Base-by-base conservation (phyloP, 2,888 invertebrate species). In the Callyntrura sp. region DNA sequence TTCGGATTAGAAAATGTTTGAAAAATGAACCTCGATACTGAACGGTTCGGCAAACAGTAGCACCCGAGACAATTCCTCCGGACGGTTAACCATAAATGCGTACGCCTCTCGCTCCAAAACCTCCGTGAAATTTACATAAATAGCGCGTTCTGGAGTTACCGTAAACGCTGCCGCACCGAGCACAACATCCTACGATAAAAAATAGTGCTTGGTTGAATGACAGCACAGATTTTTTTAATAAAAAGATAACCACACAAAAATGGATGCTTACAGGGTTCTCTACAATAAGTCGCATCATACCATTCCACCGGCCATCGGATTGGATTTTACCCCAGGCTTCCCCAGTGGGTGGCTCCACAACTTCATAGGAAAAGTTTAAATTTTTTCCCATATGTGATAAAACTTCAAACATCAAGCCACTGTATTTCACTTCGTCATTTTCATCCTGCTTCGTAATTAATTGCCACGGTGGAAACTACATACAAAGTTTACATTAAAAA, bases 21-120 rank as follows among this genome's bases (percentile, higher is more conserved):
- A 28, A 14, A 12, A 65, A 28, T 28, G 28, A 93, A 96, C 96
- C 94, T 95, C 95, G 57, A 94, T 93, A 0, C 95, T 95, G 93
- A 98, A 98, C 0, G 98, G 98, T 6, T 97, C 96, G 76, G 97
- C 96, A 94, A 98, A 98, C 11, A 98, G 95, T 91, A 98, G 95
- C 0, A 97, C 97, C 92, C 98, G 95, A 92, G 98, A 97, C 17
- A 98, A 95, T 94, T 97, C 97, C 91, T 96, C 95, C 0, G 98
- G 98, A 35, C 97, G 96, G 0, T 97, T 96, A 0, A 97, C 96
- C 92, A 98, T 95, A 94, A 98, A 97, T 0, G 97, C 96, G 94
- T 98, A 98, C 0, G 96, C 95, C 94, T 98, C 97, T 0, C 96
- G 96, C 94, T 97, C 97, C 79, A 98, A 96, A 0, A 97, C 96